phyloP scores from a whole-genome alignment of 2,888 invertebrate genomes.

The Noctua fimbriata region DNA sequence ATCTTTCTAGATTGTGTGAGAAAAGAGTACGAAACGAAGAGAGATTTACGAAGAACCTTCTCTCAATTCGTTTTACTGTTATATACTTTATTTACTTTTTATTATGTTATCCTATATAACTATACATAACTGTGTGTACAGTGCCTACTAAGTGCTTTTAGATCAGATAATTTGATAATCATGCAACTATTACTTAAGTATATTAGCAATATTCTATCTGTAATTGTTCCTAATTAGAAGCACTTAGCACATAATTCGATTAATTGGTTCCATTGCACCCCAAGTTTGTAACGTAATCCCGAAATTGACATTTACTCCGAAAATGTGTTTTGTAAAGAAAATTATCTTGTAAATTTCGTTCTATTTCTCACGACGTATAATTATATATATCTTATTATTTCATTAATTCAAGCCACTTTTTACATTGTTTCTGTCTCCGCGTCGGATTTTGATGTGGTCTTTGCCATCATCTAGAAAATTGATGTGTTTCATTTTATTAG shows the following conservation, averaged over 20 bases:
- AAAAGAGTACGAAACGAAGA: too few species aligned
- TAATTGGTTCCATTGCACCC: neutral
- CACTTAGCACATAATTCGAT: neutral
- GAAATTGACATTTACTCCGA: neutral
- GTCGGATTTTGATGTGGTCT: neutral
- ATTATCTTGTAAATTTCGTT: neutral
- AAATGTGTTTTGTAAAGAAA: neutral
- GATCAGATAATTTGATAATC: neutral
- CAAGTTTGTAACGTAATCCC: neutral
- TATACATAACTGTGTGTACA: neutral
- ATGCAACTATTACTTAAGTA: neutral
- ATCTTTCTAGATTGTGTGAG: neutral
- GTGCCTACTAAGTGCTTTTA: neutral
- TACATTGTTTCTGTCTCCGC: neutral
- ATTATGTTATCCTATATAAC: neutral
- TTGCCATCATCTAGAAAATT: neutral
- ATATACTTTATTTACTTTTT: neutral
- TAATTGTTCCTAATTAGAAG: constrained; percentile 3
- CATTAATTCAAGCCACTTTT: too few species aligned
- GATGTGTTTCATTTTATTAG: neutral
- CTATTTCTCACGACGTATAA: neutral
- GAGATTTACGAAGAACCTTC: too few species aligned
- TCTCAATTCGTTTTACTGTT: neutral
- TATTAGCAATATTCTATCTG: neutral
- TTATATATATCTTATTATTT: too few species aligned